Percentiles rank a stretch among this genome's conserved stretches.
phyloP scores from a whole-genome alignment of 2,888 invertebrate species.

The Leptura quadrifasciata region DNA sequence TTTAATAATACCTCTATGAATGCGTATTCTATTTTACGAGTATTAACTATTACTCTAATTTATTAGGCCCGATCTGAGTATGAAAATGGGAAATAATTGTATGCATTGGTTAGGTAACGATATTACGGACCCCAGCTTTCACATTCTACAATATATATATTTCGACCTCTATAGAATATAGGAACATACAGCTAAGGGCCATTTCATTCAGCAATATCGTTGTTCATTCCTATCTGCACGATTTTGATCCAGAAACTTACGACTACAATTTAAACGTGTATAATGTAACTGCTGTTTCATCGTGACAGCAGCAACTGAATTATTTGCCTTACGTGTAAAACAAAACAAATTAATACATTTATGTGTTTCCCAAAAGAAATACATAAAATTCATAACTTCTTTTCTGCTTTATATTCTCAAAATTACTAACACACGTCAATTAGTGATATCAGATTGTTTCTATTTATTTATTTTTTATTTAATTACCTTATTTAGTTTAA shows the following conservation, averaged over 20 bases:
- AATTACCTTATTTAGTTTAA: too few species aligned
- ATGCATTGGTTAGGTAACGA: conserved; percentile 3
- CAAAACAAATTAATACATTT: too few species aligned
- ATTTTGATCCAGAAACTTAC: not conserved
- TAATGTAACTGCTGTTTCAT: not conserved
- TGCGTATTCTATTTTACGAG: too few species aligned
- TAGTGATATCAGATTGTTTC: too few species aligned
- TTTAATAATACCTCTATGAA: too few species aligned
- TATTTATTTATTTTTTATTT: too few species aligned
- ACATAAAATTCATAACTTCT: too few species aligned
- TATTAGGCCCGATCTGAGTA: not conserved
- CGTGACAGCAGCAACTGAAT: too few species aligned
- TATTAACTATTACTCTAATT: not conserved
- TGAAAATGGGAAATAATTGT: not conserved
- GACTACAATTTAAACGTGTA: not conserved
- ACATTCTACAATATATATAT: not conserved
- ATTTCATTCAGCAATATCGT: not conserved
- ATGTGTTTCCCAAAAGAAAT: too few species aligned
- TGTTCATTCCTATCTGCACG: not conserved
- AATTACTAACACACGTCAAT: too few species aligned
- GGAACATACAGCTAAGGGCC: not conserved
- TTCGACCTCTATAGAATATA: not conserved
- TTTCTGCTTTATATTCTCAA: too few species aligned
- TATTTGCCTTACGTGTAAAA: too few species aligned
- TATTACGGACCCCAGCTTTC: not conserved